Conservation (phyloP, 2,113 vertebrate genomes). For the Semnornis frantzii region DNA sequence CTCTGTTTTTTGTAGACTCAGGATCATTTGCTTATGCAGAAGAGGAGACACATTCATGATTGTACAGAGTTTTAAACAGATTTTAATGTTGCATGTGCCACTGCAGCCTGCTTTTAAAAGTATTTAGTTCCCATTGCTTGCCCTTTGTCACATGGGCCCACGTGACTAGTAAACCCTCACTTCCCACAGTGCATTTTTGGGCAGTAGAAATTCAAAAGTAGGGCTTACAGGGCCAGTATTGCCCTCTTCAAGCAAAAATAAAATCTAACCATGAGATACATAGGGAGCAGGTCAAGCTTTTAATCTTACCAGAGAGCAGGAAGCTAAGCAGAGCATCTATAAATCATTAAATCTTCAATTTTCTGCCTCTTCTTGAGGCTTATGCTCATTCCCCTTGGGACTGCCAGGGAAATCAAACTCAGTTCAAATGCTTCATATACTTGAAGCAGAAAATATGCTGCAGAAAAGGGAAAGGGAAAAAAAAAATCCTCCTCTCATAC, state of each 20-base stretch:
- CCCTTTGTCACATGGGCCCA: background rate
- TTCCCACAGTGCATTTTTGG: background rate
- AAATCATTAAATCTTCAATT: slow-evolving; percentile 67
- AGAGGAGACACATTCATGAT: background rate
- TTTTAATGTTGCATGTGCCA: background rate
- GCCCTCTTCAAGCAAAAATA: slow-evolving; percentile 8
- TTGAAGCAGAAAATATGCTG: background rate
- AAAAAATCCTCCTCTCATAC: background rate
- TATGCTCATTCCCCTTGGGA: background rate
- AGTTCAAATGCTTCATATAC: background rate
- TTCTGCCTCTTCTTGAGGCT: slow-evolving; percentile 57
- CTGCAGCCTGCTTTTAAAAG: background rate
- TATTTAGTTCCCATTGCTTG: slow-evolving; percentile 3
- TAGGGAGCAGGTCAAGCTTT: slow-evolving; percentile 52
- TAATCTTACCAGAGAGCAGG: slow-evolving; percentile 41
- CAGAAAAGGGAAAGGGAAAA: background rate
- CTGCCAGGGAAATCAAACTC: slow-evolving; percentile 12
- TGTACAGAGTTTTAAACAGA: background rate
- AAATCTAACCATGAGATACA: background rate
- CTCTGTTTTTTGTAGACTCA: background rate
- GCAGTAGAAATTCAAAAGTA: background rate
- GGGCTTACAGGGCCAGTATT: rapidly evolving
- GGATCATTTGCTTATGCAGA: rapidly evolving
- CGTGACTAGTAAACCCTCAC: background rate
- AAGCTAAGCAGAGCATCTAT: slow-evolving; percentile 5